A percentile compares a stretch with the other conserved stretches of the same genome.
Evolutionary conservation across 2,113 vertebrate genomes (phyloP).

Genomic region (Lophura nycthemera): DNA sequence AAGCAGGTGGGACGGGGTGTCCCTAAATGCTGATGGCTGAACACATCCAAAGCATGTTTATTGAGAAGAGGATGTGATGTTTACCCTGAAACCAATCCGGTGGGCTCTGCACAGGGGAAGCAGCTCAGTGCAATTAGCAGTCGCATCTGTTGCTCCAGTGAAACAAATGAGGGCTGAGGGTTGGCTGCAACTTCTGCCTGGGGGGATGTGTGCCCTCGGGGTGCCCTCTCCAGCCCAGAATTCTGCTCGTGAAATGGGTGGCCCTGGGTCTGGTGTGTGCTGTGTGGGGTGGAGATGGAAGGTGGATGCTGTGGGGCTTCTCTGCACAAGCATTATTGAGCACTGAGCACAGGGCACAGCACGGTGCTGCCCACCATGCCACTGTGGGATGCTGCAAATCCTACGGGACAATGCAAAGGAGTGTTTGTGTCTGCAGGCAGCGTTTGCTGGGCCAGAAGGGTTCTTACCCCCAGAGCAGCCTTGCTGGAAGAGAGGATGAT

Average conservation of each 20-base stretch:
- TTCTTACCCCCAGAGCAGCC: fast-evolving
- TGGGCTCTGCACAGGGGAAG: not conserved
- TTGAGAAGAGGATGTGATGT: not conserved
- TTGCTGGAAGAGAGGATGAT: too few species aligned
- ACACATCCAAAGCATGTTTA: fast-evolving
- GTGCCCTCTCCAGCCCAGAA: too few species aligned
- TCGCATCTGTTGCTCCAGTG: fast-evolving
- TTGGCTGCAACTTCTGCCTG: fast-evolving
- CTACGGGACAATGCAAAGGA: not conserved
- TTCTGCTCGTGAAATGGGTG: too few species aligned
- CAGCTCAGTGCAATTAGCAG: fast-evolving
- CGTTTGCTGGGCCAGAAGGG: not conserved
- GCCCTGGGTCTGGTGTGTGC: too few species aligned
- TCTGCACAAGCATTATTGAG: not conserved
- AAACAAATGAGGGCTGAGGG: fast-evolving
- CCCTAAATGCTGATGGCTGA: not conserved
- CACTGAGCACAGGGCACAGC: fast-evolving
- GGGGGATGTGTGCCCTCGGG: not conserved
- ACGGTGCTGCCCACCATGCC: not conserved
- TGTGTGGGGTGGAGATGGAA: not conserved
- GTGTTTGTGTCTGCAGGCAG: fast-evolving
- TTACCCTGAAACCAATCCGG: fast-evolving
- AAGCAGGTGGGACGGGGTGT: not conserved
- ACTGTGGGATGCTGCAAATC: not conserved
- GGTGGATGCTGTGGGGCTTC: not conserved